Evolutionary conservation across 1,140 invertebrate species (phyloP), one percentile per base, ranked within the genome.

Genomic region (Melitaea cinxia): DNA sequence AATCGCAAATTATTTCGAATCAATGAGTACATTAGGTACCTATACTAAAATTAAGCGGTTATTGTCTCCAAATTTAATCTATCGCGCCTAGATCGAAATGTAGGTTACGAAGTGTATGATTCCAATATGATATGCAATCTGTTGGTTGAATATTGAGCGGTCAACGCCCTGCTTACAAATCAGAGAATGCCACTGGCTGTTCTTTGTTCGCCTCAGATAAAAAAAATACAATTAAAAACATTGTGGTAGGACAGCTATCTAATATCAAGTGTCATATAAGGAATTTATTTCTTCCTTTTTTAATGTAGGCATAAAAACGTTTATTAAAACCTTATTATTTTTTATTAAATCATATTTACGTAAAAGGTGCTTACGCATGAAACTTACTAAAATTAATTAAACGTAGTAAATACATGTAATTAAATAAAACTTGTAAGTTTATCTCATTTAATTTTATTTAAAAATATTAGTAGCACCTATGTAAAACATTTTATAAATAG

Each of bases 71-170:
- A 72, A 75, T 77, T 73, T 71, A 74, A 71, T 79, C 73, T 72
- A 69, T 68, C 24, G 26, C 61, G 67, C 67, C 70, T 75, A 70
- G 55, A 68, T 52, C 49, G 59, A 54, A 65, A 80, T 79, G 69
- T 78, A 61, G 74, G 76, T 80, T 78, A 82, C 77, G 63, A 72
- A 80, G 70, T 76, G 72, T 80, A 77, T 78, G 76, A 80, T 73
- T 78, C 68, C 78, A 78, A 80, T 81, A 68, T 75, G 77, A 79
- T 83, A 80, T 80, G 73, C 78, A 80, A 78, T 77, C 73, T 78
- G 52, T 80, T 68, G 71, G 76, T 75, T 68, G 70, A 73, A 72
- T 72, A 71, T 74, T 75, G 73, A 72, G 62, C 70, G 78, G 81
- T 80, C 79, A 68, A 71, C 63, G 76, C 79, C 75, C 75, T 68